phyloP scores from a whole-genome alignment of 2,888 invertebrate genomes.

The Oxystoma pomonae region DNA sequence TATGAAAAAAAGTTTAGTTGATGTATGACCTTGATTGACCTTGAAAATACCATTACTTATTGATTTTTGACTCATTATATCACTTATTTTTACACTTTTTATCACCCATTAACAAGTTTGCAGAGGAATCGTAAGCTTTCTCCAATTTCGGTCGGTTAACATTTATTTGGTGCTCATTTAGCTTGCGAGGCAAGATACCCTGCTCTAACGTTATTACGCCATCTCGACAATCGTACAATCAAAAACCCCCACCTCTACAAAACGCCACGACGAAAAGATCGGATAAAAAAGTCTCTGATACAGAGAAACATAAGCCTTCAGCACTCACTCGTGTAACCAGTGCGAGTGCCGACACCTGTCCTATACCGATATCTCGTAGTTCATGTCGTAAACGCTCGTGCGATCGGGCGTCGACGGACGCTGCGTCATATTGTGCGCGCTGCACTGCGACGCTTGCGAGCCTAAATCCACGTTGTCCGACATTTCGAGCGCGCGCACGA shows the following conservation, averaged over 20 bases:
- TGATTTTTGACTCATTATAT: too few species aligned
- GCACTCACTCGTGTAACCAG: slow-evolving; percentile 42
- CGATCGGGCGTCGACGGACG: slow-evolving; percentile 69
- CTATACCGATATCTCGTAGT: slow-evolving; percentile 94
- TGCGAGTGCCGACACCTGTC: slow-evolving; percentile 48
- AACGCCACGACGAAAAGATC: background rate
- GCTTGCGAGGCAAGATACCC: too few species aligned
- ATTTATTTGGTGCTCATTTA: too few species aligned
- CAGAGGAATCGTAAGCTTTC: too few species aligned
- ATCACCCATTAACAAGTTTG: too few species aligned
- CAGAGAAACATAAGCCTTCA: slow-evolving; percentile 38
- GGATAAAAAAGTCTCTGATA: slow-evolving; percentile 38
- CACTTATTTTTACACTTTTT: too few species aligned
- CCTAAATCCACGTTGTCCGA: slow-evolving; percentile 84
- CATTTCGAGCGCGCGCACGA: slow-evolving; percentile 86
- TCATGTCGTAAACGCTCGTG: slow-evolving; percentile 90
- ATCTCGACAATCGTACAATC: too few species aligned
- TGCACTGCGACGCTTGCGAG: slow-evolving; percentile 44
- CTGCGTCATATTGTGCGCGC: slow-evolving; percentile 40
- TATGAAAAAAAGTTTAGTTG: too few species aligned
- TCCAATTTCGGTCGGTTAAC: too few species aligned
- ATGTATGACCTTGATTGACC: too few species aligned
- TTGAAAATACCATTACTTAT: too few species aligned
- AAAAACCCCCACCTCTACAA: background rate
- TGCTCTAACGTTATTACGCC: too few species aligned